A percentile compares a stretch with the other conserved stretches of the same genome.
These are phyloP conservation scores for Mesoligia furuncula DNA, from an alignment of 2,888 invertebrate species.

Conservation along the genomic window DNA sequence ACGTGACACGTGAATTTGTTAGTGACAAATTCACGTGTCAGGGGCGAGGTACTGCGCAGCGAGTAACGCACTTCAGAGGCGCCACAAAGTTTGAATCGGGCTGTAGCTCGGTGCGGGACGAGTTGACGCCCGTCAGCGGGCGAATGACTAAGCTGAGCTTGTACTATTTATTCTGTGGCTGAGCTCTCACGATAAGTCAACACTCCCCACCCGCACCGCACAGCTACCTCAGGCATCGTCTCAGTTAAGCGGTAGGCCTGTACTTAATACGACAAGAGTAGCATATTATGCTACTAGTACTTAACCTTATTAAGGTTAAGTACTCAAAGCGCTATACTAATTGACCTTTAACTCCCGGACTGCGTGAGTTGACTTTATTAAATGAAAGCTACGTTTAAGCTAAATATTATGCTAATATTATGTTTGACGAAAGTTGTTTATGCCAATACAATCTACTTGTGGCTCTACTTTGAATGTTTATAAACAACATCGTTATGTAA, in stretches of 20 bases:
- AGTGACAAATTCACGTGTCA: too few relatives aligned
- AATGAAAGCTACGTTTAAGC: constrained; percentile 26
- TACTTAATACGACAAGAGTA: background rate
- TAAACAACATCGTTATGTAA: constrained; percentile 14
- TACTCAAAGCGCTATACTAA: background rate
- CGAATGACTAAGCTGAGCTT: too few relatives aligned
- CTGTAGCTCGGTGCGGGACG: background rate
- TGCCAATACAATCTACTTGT: constrained; percentile 10
- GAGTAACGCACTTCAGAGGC: background rate
- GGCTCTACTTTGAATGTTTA: constrained; percentile 15
- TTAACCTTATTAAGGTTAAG: too few relatives aligned
- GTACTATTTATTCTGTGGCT: too few relatives aligned
- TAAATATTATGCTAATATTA: constrained; percentile 29
- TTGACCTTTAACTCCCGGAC: constrained; percentile 27
- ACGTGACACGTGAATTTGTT: too few relatives aligned
- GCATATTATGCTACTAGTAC: too few relatives aligned
- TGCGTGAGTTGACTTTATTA: constrained; percentile 1
- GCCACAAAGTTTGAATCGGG: background rate
- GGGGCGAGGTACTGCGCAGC: too few relatives aligned
- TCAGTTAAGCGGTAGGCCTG: background rate
- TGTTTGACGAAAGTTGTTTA: constrained; percentile 34
- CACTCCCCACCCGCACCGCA: background rate
- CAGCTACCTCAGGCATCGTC: background rate
- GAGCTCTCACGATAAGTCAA: background rate
- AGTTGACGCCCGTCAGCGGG: background rate